Evolutionary conservation across 2,888 invertebrate genomes (phyloP).

Genomic region (Tuberolachnus salignus): DNA sequence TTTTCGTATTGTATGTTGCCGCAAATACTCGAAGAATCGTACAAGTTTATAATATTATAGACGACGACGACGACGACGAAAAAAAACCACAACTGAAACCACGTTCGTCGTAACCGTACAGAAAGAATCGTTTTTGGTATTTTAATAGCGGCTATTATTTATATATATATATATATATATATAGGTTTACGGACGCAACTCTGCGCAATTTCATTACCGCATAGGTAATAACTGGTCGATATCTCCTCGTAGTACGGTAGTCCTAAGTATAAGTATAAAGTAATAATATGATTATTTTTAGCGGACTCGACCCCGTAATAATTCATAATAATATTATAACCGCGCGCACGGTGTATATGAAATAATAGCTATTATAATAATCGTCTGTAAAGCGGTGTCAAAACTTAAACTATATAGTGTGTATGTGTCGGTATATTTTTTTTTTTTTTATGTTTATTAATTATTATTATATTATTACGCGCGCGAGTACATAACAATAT

Average conservation of each 20-base stretch:
- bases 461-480: too few species aligned
- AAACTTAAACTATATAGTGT: too few species aligned
- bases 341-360: background rate
- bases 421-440: too few species aligned
- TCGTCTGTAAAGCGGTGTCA: too few species aligned
- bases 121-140: slow-evolving; percentile 24
- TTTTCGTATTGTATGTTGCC: background rate
- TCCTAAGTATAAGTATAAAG: too few species aligned
- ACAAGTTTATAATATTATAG: background rate
- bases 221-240: slow-evolving; percentile 8
- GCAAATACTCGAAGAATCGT: background rate
- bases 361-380: too few species aligned
- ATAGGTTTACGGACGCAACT: background rate
- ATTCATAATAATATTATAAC: background rate
- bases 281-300: too few species aligned
- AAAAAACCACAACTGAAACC: background rate
- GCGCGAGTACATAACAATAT: too few species aligned
- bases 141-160: slow-evolving; percentile 35
- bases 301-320: background rate
- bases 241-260: background rate
- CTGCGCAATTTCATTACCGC: slow-evolving; percentile 11
- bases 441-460: too few species aligned
- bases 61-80: too few species aligned
- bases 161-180: too few species aligned
- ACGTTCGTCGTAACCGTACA: background rate